phyloP scores from a whole-genome alignment of 2,797 vertebrate genomes.

The Ctenopoma kingsleyae region DNA sequence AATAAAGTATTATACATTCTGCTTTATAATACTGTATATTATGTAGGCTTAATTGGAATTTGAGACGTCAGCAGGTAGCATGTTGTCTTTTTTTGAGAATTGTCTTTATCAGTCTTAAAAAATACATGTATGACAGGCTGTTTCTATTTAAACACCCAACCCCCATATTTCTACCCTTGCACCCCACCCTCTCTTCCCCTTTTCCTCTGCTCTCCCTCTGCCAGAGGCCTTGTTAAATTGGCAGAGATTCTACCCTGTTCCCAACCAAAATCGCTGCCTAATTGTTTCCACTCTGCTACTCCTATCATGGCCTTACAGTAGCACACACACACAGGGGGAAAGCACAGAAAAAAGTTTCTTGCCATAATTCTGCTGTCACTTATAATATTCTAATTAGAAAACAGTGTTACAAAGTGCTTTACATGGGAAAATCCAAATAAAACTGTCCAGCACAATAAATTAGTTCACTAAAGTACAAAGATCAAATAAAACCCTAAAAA shows the following conservation, averaged over 20 bases:
- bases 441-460: not conserved
- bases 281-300: conserved; percentile 80
- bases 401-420: not conserved
- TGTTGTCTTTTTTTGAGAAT: not conserved
- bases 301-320: conserved; percentile 67
- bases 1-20: not conserved
- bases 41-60: not conserved
- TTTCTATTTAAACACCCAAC: conserved; percentile 62
- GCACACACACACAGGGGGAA: conserved; percentile 30
- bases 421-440: not conserved
- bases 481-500: too few species aligned
- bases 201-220: conserved; percentile 46
- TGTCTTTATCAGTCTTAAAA: not conserved
- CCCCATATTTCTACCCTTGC: conserved; percentile 38
- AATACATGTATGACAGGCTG: conserved; percentile 32
- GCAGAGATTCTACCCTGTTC: conserved; percentile 70
- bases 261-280: conserved; percentile 74
- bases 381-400: not conserved
- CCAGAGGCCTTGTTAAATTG: conserved; percentile 75
- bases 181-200: conserved; percentile 42
- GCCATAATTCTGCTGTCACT: conserved; percentile 26
- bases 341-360: conserved; percentile 8
- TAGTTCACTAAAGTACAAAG: too few species aligned
- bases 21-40: not conserved
- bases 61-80: not conserved